A percentile compares a stretch with the other conserved stretches of the same genome.
Conservation (phyloP, 2,797 vertebrate species). For the Rachycentron canadum region DNA sequence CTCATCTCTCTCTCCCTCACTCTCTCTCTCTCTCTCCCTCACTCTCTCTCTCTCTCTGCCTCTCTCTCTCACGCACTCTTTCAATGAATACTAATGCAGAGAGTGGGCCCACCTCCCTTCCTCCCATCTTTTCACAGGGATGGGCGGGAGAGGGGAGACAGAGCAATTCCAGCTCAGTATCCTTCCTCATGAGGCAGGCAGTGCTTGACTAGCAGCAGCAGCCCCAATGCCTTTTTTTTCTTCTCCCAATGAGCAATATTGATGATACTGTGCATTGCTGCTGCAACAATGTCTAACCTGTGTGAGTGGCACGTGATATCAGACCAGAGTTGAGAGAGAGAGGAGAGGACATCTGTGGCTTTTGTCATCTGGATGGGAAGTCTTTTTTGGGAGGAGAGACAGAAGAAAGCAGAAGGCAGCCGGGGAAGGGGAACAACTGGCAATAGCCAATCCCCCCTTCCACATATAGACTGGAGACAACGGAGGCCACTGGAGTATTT, state of each 20-base stretch:
- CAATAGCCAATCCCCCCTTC: constrained; percentile 80
- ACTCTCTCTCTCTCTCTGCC: constrained; percentile 48
- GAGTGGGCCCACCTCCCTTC: constrained; percentile 82
- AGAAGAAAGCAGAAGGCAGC: constrained; percentile 81
- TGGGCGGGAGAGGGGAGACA: constrained; percentile 82
- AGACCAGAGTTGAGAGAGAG: constrained; percentile 74
- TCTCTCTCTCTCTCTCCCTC: constrained; percentile 39
- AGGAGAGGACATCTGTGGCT: constrained; percentile 71
- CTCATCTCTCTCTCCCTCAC: constrained; percentile 16
- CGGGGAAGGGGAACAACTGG: constrained; percentile 83
- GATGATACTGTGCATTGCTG: constrained; percentile 67
- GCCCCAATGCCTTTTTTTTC: constrained; percentile 73
- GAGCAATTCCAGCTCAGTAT: constrained; percentile 81
- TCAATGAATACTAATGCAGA: constrained; percentile 87
- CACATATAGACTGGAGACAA: constrained; percentile 81
- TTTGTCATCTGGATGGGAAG: constrained; percentile 85
- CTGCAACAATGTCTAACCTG: constrained; percentile 84
- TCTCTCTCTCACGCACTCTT: constrained; percentile 69
- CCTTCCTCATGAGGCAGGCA: constrained; percentile 82
- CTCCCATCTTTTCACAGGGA: constrained; percentile 78
- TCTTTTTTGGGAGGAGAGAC: constrained; percentile 80
- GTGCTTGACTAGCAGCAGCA: constrained; percentile 80
- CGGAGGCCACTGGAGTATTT: constrained; percentile 87
- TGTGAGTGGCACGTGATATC: constrained; percentile 74
- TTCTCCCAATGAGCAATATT: constrained; percentile 66